These are phyloP conservation scores for Eupeodes corollae DNA, from an alignment of 1,140 invertebrate genomes.

Conservation along the genomic window DNA sequence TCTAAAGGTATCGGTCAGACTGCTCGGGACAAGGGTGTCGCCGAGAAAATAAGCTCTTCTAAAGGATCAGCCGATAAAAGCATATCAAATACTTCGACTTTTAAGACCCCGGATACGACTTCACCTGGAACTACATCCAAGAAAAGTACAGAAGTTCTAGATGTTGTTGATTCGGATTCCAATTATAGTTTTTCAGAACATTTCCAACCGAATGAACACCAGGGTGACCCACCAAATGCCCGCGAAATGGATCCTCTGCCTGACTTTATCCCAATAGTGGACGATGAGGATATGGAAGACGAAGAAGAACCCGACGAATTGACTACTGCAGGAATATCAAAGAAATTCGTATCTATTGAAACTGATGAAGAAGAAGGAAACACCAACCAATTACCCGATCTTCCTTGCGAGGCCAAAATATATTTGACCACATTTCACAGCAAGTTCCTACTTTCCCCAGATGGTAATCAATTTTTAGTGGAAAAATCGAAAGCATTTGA, in stretches of 20 bases:
- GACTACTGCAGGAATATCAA: slow-evolving; percentile 1
- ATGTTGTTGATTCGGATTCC: slow-evolving; percentile 28
- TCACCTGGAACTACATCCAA: too few species aligned
- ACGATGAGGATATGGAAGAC: slow-evolving; percentile 1
- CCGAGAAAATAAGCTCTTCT: too few species aligned
- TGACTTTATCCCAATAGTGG: slow-evolving; percentile 23
- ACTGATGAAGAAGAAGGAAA: slow-evolving; percentile 6
- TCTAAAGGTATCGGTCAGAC: too few species aligned
- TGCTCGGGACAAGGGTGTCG: too few species aligned
- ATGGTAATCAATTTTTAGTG: slow-evolving; percentile 37
- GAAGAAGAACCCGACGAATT: neutral
- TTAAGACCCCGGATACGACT: too few species aligned
- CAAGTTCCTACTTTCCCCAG: slow-evolving; percentile 37
- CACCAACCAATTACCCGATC: slow-evolving; percentile 7
- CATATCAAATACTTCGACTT: too few species aligned
- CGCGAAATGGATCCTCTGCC: slow-evolving; percentile 15
- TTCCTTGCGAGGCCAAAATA: slow-evolving; percentile 35
- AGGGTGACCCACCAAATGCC: neutral
- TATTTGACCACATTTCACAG: slow-evolving; percentile 38
- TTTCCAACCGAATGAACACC: slow-evolving; percentile 15
- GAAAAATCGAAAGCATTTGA: slow-evolving; percentile 32
- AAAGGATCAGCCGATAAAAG: too few species aligned
- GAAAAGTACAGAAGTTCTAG: neutral
- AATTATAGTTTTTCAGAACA: slow-evolving; percentile 36
- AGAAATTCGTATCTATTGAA: slow-evolving; percentile 3